Conservation (phyloP, 2,888 invertebrate species). For the Eupithecia vulgata region DNA sequence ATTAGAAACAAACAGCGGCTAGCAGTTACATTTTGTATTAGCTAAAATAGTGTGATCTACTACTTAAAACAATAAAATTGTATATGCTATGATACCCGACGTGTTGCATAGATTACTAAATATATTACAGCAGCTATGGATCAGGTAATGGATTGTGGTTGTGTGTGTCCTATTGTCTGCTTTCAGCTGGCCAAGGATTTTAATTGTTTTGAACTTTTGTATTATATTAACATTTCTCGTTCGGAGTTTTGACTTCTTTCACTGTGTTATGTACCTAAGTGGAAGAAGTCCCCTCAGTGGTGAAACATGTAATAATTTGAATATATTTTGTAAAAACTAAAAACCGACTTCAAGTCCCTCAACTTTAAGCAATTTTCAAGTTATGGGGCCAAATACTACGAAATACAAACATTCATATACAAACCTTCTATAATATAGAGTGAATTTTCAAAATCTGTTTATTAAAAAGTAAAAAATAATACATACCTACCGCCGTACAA, state of each 20-base stretch:
- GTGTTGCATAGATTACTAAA: not conserved
- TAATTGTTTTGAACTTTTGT: not conserved
- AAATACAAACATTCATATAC: no score
- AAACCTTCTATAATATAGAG: no score
- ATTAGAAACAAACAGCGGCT: not conserved
- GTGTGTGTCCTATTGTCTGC: slow-evolving; percentile 29
- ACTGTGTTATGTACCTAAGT: not conserved
- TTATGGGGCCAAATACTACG: no score
- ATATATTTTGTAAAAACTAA: no score
- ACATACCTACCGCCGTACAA: no score
- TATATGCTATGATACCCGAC: not conserved
- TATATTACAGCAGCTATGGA: slow-evolving; percentile 47
- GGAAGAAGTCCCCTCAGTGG: slow-evolving; percentile 9
- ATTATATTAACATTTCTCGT: not conserved
- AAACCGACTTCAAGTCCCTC: no score
- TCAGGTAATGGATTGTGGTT: slow-evolving; percentile 46
- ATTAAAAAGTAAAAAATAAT: no score
- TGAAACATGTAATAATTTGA: not conserved
- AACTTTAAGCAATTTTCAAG: no score
- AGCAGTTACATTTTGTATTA: not conserved
- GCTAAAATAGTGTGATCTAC: not conserved
- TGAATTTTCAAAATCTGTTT: no score
- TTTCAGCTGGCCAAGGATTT: slow-evolving; percentile 45
- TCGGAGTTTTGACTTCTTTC: slow-evolving; percentile 12
- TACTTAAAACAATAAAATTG: not conserved